Percentiles rank a stretch among this genome's conserved stretches.
These are phyloP conservation scores for Labrus mixtus DNA, from an alignment of 2,113 vertebrate genomes.

Conservation along the genomic window DNA sequence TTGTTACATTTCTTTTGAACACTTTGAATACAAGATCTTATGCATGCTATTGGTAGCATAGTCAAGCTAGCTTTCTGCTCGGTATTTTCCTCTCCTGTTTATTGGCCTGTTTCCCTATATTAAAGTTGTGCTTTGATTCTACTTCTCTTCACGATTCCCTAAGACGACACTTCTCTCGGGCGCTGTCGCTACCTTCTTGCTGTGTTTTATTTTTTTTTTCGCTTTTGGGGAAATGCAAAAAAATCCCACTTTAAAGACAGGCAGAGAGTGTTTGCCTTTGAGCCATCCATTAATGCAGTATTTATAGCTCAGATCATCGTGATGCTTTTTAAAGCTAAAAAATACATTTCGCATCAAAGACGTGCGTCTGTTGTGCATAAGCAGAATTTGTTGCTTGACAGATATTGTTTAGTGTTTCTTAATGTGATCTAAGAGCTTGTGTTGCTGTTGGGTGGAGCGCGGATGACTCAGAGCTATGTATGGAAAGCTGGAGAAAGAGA, in stretches of 20 bases:
- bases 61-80: conserved; percentile 9
- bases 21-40: background rate
- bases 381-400: conserved; percentile 27
- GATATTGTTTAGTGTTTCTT: conserved; percentile 34
- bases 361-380: conserved; percentile 16
- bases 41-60: conserved; percentile 25
- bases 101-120: conserved; percentile 40
- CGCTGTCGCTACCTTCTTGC: conserved; percentile 32
- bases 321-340: conserved; percentile 43
- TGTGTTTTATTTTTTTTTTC: too few species aligned
- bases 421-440: conserved; percentile 26
- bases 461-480: background rate
- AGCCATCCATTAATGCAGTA: conserved; percentile 42
- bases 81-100: conserved; percentile 44
- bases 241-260: conserved; percentile 47
- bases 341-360: conserved; percentile 31
- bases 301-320: conserved; percentile 50
- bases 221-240: conserved; percentile 14
- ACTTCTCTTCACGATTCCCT: conserved; percentile 53
- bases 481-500: conserved; percentile 1
- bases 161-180: conserved; percentile 60
- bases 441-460: conserved; percentile 5
- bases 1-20: conserved; percentile 41
- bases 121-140: conserved; percentile 56
- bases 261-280: conserved; percentile 41